These are phyloP conservation scores for Diogma glabrata DNA, from an alignment of 2,888 invertebrate species.

Conservation along the genomic window DNA sequence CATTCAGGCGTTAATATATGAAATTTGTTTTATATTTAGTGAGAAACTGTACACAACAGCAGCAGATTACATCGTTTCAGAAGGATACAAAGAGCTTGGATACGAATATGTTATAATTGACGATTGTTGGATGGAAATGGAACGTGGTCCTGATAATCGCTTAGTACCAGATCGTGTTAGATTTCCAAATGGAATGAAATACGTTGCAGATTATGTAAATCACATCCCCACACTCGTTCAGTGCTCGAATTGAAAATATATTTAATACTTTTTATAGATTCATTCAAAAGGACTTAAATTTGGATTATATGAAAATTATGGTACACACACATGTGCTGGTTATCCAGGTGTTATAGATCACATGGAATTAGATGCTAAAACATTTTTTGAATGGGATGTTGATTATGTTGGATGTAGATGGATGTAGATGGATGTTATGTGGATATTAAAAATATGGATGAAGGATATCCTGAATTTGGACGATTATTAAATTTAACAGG, in stretches of 20 bases:
- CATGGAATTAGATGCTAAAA: conserved; percentile 54
- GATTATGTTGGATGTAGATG: conserved; percentile 71
- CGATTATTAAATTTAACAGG: conserved; percentile 58
- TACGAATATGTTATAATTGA: conserved; percentile 64
- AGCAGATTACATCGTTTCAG: conserved; percentile 48
- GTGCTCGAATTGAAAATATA: too few relatives aligned
- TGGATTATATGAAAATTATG: conserved; percentile 71
- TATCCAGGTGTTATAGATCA: conserved; percentile 59
- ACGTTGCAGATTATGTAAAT: conserved; percentile 59
- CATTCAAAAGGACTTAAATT: conserved; percentile 60
- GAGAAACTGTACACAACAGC: conserved; percentile 49
- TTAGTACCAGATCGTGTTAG: conserved; percentile 52
- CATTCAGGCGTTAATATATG: too few relatives aligned
- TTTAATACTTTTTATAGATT: conserved; percentile 44
- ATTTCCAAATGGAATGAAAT: conserved; percentile 62
- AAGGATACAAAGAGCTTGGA: conserved; percentile 57
- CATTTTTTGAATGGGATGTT: conserved; percentile 66
- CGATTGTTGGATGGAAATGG: conserved; percentile 63
- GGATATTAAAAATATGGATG: conserved; percentile 42
- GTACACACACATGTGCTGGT: conserved; percentile 62
- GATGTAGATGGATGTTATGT: conserved; percentile 73
- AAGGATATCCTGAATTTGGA: conserved; percentile 61
- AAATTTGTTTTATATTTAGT: too few relatives aligned
- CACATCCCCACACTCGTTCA: too few relatives aligned
- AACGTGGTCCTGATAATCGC: conserved; percentile 45